phyloP scores from a whole-genome alignment of 2,113 vertebrate genomes.

The Clarias gariepinus region DNA sequence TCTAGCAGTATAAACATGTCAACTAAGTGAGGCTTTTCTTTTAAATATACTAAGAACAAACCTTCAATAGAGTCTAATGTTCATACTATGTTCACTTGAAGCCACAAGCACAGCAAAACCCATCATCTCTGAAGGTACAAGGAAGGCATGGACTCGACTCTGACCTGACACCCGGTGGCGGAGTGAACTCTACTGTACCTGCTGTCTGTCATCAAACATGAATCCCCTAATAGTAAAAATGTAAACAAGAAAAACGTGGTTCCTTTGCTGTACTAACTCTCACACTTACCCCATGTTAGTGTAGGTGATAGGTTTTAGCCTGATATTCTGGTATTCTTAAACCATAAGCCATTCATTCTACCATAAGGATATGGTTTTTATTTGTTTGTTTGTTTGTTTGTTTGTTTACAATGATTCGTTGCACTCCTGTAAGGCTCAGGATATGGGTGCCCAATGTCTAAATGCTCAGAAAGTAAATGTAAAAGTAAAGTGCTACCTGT shows the following conservation, averaged over 20 bases:
- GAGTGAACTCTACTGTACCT: neutral
- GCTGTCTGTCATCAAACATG: neutral
- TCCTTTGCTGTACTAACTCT: neutral
- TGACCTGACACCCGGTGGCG: neutral
- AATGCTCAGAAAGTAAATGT: neutral
- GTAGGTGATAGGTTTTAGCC: neutral
- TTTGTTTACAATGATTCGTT: neutral
- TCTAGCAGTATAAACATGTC: neutral
- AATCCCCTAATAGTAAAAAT: too few relatives aligned
- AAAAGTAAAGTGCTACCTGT: neutral
- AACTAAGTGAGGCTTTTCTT: neutral
- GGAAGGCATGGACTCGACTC: neutral
- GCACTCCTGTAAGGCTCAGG: neutral
- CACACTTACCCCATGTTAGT: neutral
- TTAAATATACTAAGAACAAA: neutral
- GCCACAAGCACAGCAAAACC: neutral
- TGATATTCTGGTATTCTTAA: neutral
- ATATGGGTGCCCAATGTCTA: neutral
- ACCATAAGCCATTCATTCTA: neutral
- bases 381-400: neutral
- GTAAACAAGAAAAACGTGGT: neutral
- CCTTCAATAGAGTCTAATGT: neutral
- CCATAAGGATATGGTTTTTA: neutral
- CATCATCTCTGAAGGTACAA: neutral
- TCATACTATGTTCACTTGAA: neutral